A percentile compares a stretch with the other conserved stretches of the same genome.
Conservation (phyloP, 1,140 invertebrate genomes). For the Harpegnathos saltator region DNA sequence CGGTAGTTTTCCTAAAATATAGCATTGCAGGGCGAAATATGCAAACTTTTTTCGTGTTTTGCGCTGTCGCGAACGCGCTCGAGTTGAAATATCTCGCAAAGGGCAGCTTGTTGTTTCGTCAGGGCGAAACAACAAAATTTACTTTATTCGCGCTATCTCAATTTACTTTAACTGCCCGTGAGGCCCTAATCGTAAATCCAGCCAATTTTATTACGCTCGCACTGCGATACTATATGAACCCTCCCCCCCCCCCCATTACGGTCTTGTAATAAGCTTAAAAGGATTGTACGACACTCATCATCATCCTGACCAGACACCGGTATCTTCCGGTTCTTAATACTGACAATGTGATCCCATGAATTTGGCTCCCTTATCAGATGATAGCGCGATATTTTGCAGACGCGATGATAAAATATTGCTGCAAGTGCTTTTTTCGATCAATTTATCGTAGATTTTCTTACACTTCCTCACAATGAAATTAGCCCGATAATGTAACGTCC, state of each 20-base stretch:
- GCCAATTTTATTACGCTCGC: slow-evolving; percentile 56
- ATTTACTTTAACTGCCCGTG: slow-evolving; percentile 47
- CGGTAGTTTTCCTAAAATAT: slow-evolving; percentile 11
- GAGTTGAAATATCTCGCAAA: slow-evolving; percentile 36
- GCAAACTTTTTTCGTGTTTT: too few relatives aligned
- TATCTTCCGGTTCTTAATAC: slow-evolving; percentile 27
- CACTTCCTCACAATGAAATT: too few relatives aligned
- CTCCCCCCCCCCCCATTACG: too few relatives aligned
- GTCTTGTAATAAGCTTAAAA: slow-evolving; percentile 69
- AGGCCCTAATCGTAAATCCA: slow-evolving; percentile 43
- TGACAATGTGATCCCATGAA: slow-evolving; percentile 28
- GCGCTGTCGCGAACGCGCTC: neutral
- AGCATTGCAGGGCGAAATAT: slow-evolving; percentile 9
- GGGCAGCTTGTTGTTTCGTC: too few relatives aligned
- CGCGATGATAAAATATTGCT: too few relatives aligned
- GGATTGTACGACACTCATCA: slow-evolving; percentile 53
- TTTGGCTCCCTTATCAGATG: neutral
- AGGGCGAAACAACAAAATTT: slow-evolving; percentile 30
- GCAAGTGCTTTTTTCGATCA: too few relatives aligned
- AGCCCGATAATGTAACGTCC: too few relatives aligned
- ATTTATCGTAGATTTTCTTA: too few relatives aligned
- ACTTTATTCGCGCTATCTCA: slow-evolving; percentile 33
- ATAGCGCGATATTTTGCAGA: neutral
- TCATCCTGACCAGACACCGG: slow-evolving; percentile 36
- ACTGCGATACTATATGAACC: slow-evolving; percentile 64